phyloP scores from a whole-genome alignment of 2,797 vertebrate species.

The Crocidura indochinensis region DNA sequence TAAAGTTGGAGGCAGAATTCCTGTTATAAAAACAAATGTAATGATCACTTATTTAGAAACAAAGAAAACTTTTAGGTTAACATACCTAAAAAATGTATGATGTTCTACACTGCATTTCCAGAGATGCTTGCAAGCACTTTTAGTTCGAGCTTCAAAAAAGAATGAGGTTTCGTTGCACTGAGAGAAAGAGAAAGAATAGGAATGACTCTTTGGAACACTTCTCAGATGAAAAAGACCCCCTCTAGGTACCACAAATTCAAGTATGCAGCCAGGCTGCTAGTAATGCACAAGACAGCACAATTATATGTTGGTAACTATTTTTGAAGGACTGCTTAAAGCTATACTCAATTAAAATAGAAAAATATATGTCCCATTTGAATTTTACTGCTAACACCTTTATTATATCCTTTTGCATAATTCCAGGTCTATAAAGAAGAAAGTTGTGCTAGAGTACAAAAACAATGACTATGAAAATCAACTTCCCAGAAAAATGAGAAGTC shows the following conservation, averaged over 20 bases:
- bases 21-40: conserved; percentile 45
- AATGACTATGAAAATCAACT: neutral
- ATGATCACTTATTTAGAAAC: conserved; percentile 18
- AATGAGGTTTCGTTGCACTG: conserved; percentile 96
- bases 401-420: neutral
- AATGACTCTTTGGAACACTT: neutral
- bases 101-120: conserved; percentile 96
- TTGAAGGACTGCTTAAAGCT: conserved; percentile 11
- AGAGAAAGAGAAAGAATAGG: conserved; percentile 70
- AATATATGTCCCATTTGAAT: conserved; percentile 13
- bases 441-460: neutral
- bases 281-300: neutral
- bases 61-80: conserved; percentile 32
- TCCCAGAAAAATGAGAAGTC: neutral
- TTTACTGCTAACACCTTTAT: neutral
- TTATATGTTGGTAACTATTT: conserved; percentile 12
- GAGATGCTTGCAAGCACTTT: conserved; percentile 93
- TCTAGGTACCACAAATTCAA: neutral
- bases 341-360: conserved; percentile 38
- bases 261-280: neutral
- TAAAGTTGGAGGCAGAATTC: conserved; percentile 18
- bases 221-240: neutral
- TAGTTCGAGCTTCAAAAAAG: conserved; percentile 94
- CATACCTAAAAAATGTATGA: conserved; percentile 95
- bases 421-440: neutral